These are phyloP conservation scores for Distichodus sexfasciatus DNA, from an alignment of 2,797 vertebrate species.

Conservation along the genomic window DNA sequence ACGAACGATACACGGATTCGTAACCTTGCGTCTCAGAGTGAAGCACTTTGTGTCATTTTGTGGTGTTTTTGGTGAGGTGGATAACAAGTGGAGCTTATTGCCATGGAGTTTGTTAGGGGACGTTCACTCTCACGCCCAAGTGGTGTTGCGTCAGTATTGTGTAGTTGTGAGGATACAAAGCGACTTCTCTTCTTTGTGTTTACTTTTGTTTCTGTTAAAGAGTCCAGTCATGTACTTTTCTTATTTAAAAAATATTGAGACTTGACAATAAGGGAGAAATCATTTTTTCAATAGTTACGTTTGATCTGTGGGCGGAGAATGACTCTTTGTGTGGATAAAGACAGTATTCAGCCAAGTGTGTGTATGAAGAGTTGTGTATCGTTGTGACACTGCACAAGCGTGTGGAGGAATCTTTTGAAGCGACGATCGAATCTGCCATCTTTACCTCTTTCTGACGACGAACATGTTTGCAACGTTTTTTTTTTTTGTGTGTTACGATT, in stretches of 20 bases:
- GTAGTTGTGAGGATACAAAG: constrained; percentile 29
- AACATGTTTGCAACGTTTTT: constrained; percentile 5
- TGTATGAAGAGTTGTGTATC: constrained; percentile 10
- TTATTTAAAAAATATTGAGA: constrained; percentile 14
- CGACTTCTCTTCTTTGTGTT: not conserved
- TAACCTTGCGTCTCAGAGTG: too few species aligned
- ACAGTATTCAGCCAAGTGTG: constrained; percentile 2
- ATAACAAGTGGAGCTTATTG: constrained; percentile 9
- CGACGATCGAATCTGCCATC: not conserved
- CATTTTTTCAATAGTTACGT: constrained; percentile 3
- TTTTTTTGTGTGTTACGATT: constrained; percentile 6
- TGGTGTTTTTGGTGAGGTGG: constrained; percentile 19
- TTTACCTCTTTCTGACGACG: constrained; percentile 35
- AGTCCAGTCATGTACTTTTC: constrained; percentile 10
- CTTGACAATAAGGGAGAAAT: constrained; percentile 8
- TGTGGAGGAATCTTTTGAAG: not conserved
- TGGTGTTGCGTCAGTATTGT: constrained; percentile 44
- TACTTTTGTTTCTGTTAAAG: constrained; percentile 1
- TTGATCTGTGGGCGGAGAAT: constrained; percentile 10
- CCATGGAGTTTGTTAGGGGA: not conserved
- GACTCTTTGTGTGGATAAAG: not conserved
- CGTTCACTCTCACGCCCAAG: constrained; percentile 29
- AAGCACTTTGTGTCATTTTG: constrained; percentile 26
- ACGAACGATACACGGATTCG: too few species aligned
- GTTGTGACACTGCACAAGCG: constrained; percentile 9